Conservation (phyloP, 2,113 vertebrate species). For the Riparia riparia region DNA sequence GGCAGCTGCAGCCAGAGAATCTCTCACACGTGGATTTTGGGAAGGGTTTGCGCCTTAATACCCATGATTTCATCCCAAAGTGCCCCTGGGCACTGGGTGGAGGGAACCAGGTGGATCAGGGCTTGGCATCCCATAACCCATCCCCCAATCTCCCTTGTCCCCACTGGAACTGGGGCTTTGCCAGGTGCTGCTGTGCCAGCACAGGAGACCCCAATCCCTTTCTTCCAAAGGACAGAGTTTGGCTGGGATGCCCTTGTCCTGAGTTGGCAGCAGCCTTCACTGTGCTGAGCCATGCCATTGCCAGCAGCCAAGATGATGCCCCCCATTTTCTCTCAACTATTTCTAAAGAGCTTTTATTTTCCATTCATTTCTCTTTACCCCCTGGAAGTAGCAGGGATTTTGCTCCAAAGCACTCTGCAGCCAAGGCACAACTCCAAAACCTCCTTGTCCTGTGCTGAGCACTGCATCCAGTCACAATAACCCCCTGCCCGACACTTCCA, state of each 20-base stretch:
- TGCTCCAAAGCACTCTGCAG: neutral
- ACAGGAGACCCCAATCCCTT: rapidly evolving
- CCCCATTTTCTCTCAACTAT: neutral
- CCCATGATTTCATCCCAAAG: rapidly evolving
- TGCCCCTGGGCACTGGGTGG: neutral
- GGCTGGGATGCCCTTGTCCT: neutral
- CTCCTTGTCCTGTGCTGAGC: rapidly evolving
- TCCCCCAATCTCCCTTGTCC: rapidly evolving
- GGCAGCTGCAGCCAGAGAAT: neutral
- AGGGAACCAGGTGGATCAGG: neutral
- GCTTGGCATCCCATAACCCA: neutral
- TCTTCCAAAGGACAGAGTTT: neutral
- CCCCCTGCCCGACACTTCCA: rapidly evolving
- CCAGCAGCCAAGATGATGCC: neutral
- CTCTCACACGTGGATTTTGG: neutral
- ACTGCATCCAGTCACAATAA: neutral
- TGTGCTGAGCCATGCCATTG: rapidly evolving
- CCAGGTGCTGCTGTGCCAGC: rapidly evolving
- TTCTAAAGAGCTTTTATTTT: conserved; percentile 15
- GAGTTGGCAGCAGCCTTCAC: neutral
- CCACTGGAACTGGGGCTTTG: neutral
- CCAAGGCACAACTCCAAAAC: neutral
- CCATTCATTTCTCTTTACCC: neutral
- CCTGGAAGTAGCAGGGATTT: neutral
- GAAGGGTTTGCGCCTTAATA: neutral